Base-by-base conservation (phyloP, 2,888 invertebrate genomes). In the Sarcophaga carnaria region DNA sequence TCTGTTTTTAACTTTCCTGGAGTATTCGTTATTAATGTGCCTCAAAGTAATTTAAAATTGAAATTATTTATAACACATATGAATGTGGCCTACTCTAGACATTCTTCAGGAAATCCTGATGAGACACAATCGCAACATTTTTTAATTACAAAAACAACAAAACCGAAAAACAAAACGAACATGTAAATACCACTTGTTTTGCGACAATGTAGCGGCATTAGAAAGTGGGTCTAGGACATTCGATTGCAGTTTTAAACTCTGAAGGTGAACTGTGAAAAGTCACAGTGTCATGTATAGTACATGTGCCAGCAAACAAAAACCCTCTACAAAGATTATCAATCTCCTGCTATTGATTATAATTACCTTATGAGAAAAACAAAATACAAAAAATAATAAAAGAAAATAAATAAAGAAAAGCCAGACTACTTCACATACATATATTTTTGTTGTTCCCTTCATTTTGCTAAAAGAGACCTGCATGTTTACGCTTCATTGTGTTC, bases 211-310 rank as follows among this genome's bases (percentile, higher is more conserved):
- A 54, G 54, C 14, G 54, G 54, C n/a, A 17, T 70, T 49, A 27
- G 22, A 37, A 79, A 64, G n/a, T 82, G n/a, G 81, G 76, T 82
- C 81, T 71, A 82, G 82, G 77, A 66, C 77, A 60, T 77, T 76
- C 60, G 12, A 37, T 22, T 62, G 20, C 12, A 54, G 25, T 27
- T 12, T 5, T 6, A 12, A 22, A 14, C 17, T 59, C 8, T 45
- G 45, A 59, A 37, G 66, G 17, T 64, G 2, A 25, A 75, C 12
- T 8, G 12, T 12, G 63, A 45, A 62, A 22, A 49, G 25, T n/a
- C n/a, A n/a, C 77, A 45, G 10, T 64, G 64, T 45, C 64, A 80
- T 59, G 45, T 45, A 22, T 45, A 54, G 10, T 54, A 49, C 64
- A 66, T 59, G 59, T 45, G 64, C 17, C 64, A 49, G 17, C 22